Conservation (phyloP, 2,113 vertebrate genomes). For the Megaleporinus macrocephalus region DNA sequence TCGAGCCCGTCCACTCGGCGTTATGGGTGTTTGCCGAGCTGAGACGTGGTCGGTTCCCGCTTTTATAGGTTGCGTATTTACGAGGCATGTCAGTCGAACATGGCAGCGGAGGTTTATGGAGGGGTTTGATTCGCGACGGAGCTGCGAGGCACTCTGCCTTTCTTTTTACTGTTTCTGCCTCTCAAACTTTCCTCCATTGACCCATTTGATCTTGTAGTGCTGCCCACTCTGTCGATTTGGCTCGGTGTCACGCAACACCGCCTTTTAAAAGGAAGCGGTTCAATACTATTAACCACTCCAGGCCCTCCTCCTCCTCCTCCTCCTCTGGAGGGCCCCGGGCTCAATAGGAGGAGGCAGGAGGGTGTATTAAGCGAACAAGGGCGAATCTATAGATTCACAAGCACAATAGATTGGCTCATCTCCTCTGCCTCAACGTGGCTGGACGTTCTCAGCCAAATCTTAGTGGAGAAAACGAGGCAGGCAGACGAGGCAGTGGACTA, state of each 20-base stretch:
- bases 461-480: not conserved
- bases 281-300: constrained; percentile 59
- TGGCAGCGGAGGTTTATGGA: constrained; percentile 68
- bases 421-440: not conserved
- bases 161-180: constrained; percentile 52
- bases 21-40: constrained; percentile 38
- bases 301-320: constrained; percentile 38
- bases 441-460: not conserved
- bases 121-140: constrained; percentile 58
- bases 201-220: constrained; percentile 50
- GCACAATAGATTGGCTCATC: constrained; percentile 44
- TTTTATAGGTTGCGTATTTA: constrained; percentile 69
- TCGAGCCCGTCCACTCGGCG: not conserved
- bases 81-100: constrained; percentile 67
- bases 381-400: constrained; percentile 59
- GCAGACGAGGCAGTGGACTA: not conserved
- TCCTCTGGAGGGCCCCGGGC: constrained; percentile 47
- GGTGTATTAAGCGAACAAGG: constrained; percentile 51
- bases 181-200: constrained; percentile 61
- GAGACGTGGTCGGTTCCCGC: constrained; percentile 50
- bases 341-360: constrained; percentile 46
- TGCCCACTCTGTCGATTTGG: constrained; percentile 61
- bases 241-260: constrained; percentile 61
- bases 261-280: constrained; percentile 65
- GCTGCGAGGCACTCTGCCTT: constrained; percentile 56